These are phyloP conservation scores for Mus caroli DNA, from an alignment of 2,797 vertebrate genomes.

Conservation along the genomic window DNA sequence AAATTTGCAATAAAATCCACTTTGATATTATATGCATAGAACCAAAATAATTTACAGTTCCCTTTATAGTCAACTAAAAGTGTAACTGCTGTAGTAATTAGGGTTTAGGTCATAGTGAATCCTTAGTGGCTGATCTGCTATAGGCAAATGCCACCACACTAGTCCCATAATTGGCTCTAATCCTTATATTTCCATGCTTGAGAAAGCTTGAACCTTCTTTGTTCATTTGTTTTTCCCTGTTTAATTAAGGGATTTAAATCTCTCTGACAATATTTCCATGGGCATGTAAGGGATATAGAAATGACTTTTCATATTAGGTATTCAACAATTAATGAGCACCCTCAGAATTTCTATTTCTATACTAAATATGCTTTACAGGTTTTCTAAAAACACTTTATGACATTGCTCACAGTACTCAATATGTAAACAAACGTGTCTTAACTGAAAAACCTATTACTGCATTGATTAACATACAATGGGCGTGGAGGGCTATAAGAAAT, in stretches of 20 bases:
- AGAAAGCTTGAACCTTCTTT: neutral
- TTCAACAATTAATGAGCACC: neutral
- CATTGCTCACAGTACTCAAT: neutral
- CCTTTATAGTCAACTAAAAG: neutral
- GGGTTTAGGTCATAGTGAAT: neutral
- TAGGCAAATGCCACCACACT: neutral
- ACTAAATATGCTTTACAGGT: conserved; percentile 20
- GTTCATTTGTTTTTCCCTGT: neutral
- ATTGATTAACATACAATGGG: neutral
- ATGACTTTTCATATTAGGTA: neutral
- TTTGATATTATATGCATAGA: neutral
- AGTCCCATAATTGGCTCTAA: neutral
- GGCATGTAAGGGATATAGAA: neutral
- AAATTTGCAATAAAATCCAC: neutral
- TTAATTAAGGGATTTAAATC: conserved; percentile 52
- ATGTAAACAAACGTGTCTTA: conserved; percentile 27
- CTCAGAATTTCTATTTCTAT: neutral
- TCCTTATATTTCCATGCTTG: neutral
- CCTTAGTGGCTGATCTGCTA: neutral
- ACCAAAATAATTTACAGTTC: neutral
- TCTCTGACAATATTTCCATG: neutral
- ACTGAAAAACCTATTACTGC: neutral
- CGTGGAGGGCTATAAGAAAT: neutral
- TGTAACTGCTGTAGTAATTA: neutral
- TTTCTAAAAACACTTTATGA: conserved; percentile 9